Percentiles rank a stretch among this genome's conserved stretches.
These are phyloP conservation scores for Chiloscyllium punctatum DNA, from an alignment of 2,797 vertebrate species.

Conservation along the genomic window DNA sequence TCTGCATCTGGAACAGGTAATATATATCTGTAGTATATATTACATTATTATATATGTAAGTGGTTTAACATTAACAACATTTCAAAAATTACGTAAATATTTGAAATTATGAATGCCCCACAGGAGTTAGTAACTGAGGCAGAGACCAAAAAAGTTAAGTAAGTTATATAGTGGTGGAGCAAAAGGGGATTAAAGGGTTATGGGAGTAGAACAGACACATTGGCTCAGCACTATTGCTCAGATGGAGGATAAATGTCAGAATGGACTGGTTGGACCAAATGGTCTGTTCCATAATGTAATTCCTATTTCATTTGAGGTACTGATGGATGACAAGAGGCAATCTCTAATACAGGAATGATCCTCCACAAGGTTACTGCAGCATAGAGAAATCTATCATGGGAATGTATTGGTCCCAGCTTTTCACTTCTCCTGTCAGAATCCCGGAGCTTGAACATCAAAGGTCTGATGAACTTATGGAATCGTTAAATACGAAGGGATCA, in stretches of 20 bases:
- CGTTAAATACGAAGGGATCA: neutral
- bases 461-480: neutral
- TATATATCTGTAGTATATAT: too few relatives aligned
- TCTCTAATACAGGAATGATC: neutral
- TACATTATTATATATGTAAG: neutral
- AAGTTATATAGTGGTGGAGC: neutral
- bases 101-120: neutral
- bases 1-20: neutral
- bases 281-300: neutral
- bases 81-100: neutral
- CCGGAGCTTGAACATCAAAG: neutral
- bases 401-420: neutral
- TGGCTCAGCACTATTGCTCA: neutral
- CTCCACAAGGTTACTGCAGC: neutral
- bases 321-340: neutral
- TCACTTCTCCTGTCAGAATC: neutral
- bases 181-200: neutral
- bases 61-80: neutral
- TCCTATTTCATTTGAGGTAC: neutral
- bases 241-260: neutral
- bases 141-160: neutral
- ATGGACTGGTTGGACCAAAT: neutral
- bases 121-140: neutral
- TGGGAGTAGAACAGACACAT: neutral
- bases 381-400: neutral